Conservation (phyloP, 2,113 vertebrate genomes). For the Tachysurus vachellii region DNA sequence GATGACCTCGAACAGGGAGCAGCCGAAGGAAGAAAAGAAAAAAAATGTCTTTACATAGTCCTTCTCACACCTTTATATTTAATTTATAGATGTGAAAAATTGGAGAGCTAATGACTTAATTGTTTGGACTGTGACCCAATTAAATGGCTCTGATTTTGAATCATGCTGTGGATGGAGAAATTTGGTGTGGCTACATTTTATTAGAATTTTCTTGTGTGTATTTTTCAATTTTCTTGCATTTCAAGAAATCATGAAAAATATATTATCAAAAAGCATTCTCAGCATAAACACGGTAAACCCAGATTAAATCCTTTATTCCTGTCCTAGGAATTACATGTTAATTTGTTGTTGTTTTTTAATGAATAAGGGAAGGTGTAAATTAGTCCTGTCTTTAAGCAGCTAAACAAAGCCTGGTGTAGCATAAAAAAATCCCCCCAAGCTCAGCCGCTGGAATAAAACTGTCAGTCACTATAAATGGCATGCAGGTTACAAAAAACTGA, state of each 20-base stretch:
- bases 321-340: conserved; percentile 45
- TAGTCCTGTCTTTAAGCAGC: conserved; percentile 19
- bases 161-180: background rate
- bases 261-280: background rate
- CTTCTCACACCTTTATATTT: background rate
- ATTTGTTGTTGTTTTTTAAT: conserved; percentile 34
- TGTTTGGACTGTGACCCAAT: background rate
- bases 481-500: conserved; percentile 25
- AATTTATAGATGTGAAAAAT: background rate
- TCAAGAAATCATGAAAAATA: background rate
- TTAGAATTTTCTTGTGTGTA: background rate
- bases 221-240: no score
- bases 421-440: conserved; percentile 10
- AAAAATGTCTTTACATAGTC: background rate
- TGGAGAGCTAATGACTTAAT: background rate
- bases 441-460: conserved; percentile 65
- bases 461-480: conserved; percentile 65
- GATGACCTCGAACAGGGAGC: no score
- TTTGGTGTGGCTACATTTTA: background rate
- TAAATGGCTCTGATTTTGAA: background rate
- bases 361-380: conserved; percentile 39
- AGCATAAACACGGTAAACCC: background rate
- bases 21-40: no score
- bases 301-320: conserved; percentile 21
- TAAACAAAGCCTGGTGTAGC: conserved; percentile 12